phyloP scores from a whole-genome alignment of 2,888 invertebrate species.

The Diplazon laetatorius region DNA sequence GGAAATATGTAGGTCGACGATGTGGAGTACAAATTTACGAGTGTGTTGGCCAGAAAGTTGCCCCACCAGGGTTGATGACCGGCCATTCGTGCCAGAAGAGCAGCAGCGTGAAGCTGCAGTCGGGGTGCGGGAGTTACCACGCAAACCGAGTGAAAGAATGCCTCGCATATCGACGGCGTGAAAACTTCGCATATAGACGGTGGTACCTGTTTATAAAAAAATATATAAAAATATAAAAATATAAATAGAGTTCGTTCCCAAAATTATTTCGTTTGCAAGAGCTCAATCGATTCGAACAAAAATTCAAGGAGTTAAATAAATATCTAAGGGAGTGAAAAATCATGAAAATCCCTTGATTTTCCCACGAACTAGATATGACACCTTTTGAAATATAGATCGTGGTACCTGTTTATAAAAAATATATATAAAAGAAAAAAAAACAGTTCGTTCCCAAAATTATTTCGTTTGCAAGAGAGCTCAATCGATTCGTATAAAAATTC shows the following conservation, averaged over 20 bases:
- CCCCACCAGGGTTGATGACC: conserved; percentile 94
- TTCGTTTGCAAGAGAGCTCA: too few relatives aligned
- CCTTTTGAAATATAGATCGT: too few relatives aligned
- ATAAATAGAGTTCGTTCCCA: too few relatives aligned
- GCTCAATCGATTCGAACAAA: too few relatives aligned
- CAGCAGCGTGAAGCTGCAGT: conserved; percentile 90
- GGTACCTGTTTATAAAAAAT: too few relatives aligned
- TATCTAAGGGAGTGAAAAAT: too few relatives aligned
- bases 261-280: background rate
- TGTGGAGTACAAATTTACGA: conserved; percentile 90
- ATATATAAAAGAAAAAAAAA: too few relatives aligned
- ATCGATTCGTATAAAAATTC: too few relatives aligned
- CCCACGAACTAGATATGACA: too few relatives aligned
- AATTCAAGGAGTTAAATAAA: too few relatives aligned
- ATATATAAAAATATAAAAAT: background rate
- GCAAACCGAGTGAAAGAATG: conserved; percentile 89
- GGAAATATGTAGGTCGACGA: conserved; percentile 91
- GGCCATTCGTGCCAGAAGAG: conserved; percentile 90
- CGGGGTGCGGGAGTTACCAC: conserved; percentile 90
- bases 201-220: conserved; percentile 77
- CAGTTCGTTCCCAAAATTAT: too few relatives aligned
- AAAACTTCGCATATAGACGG: conserved; percentile 80
- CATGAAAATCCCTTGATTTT: too few relatives aligned
- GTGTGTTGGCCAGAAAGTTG: conserved; percentile 91
- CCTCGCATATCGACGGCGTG: conserved; percentile 84